Percentiles rank a stretch among this genome's conserved stretches.
phyloP scores from a whole-genome alignment of 2,113 vertebrate species.

The Rhinoptilus africanus region DNA sequence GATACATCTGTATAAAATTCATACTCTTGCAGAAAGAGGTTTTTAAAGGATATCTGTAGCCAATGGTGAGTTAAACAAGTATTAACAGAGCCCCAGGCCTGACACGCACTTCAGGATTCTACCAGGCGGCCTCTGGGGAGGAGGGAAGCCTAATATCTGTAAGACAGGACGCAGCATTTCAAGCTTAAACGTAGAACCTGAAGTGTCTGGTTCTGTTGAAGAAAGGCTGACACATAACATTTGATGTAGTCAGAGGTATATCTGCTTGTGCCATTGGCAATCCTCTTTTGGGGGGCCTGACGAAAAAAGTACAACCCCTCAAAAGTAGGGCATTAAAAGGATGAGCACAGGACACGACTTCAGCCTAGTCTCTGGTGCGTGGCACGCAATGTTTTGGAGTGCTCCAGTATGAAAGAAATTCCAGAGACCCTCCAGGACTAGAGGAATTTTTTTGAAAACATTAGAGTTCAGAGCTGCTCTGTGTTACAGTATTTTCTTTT shows the following conservation, averaged over 20 bases:
- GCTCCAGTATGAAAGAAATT: neutral
- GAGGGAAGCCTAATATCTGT: neutral
- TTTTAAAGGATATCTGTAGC: neutral
- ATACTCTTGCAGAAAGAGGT: neutral
- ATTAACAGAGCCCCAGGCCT: neutral
- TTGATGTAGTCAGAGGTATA: neutral
- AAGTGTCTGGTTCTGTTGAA: neutral
- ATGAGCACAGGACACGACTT: neutral
- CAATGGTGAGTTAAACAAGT: neutral
- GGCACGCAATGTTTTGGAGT: neutral
- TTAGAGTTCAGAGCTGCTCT: neutral
- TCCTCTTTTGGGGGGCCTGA: neutral
- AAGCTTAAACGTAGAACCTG: neutral
- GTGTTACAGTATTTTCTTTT: neutral
- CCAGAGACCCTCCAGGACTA: neutral
- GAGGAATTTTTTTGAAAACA: neutral
- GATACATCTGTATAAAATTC: neutral
- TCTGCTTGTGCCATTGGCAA: neutral
- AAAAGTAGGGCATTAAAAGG: neutral
- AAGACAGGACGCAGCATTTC: neutral
- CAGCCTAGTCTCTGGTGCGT: accelerated
- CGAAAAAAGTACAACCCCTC: neutral
- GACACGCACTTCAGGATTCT: neutral
- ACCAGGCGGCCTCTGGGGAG: neutral
- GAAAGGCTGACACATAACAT: neutral